Base-by-base conservation (phyloP, 1,140 invertebrate genomes). In the Drosophila tsacasi region DNA sequence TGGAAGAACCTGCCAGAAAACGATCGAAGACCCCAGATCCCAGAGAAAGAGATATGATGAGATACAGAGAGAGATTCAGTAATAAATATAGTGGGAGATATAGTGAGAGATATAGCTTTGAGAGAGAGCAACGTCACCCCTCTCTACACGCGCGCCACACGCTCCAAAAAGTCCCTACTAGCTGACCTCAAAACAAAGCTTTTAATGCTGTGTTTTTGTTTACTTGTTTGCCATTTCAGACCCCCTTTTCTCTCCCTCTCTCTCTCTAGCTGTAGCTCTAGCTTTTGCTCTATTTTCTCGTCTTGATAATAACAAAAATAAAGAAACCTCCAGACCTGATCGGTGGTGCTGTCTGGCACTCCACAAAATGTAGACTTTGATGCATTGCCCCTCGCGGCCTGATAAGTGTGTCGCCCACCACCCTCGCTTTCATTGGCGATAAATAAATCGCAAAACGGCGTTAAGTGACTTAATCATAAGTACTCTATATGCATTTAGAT, bases 151-250 rank as follows among this genome's bases (percentile, higher is more conserved):
- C 58, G 32, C 32, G 32, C 12, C 32, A 5, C 32, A 12, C 32
- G 57, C 40, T 30, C 19, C 5, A 40, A 27, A 55, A 30, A 35
- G 35, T 47, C 40, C 63, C 68, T 64, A 64, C 21, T 59, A 49
- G 46, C 49, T 71, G 83, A 74, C 63, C 81, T 62, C 81, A 71
- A 79, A 83, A 75, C 35, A 50, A 60, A 68, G 75, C 72, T 75
- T 75, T 75, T 55, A 40, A 50, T 42, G 75, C 58, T 54, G 55
- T 78, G 75, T 79, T 79, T 78, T 79, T 79, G 65, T 79, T 78
- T 78, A 62, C 58, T 77, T 67, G 49, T 54, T 77, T 77, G 67
- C 68, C 66, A 73, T 73, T 73, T 35, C 19, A 37, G 23, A n/a
- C 4, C 64, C 13, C 54, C 19, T 32, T 21, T 23, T 37, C n/a